These are phyloP conservation scores for Epinotia nisella DNA, from an alignment of 2,888 invertebrate genomes.

Conservation along the genomic window DNA sequence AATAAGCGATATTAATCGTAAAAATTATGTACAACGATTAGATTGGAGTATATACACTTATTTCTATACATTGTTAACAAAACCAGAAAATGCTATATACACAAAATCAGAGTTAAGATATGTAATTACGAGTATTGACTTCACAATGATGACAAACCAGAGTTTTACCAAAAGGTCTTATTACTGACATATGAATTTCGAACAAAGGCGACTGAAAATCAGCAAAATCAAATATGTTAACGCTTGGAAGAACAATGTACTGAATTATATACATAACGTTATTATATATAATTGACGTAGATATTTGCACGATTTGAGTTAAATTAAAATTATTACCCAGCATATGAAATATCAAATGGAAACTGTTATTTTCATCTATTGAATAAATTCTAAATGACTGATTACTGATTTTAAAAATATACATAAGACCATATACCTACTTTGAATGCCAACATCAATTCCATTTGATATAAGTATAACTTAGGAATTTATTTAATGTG, in stretches of 20 bases:
- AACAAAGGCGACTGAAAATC: neutral
- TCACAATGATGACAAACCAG: constrained; percentile 30
- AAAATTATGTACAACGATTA: constrained; percentile 49
- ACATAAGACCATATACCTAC: too few relatives aligned
- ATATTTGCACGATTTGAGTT: constrained; percentile 19
- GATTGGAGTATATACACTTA: constrained; percentile 62
- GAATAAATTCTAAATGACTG: neutral
- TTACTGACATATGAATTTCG: neutral
- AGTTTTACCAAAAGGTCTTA: neutral
- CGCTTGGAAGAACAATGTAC: constrained; percentile 14
- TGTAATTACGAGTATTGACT: constrained; percentile 72
- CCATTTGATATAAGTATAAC: neutral
- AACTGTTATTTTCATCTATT: neutral
- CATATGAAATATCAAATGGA: neutral
- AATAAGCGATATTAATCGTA: constrained; percentile 49
- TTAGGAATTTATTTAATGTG: too few relatives aligned
- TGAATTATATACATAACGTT: constrained; percentile 3
- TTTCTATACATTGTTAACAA: constrained; percentile 65
- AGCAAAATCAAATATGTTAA: constrained; percentile 18
- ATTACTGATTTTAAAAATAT: neutral
- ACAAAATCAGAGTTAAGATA: constrained; percentile 78
- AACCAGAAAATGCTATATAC: constrained; percentile 63
- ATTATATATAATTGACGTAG: constrained; percentile 38
- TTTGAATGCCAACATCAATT: neutral
- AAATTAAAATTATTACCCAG: neutral